A percentile compares a stretch with the other conserved stretches of the same genome.
These are phyloP conservation scores for Gadopsis marmoratus DNA, from an alignment of 2,797 vertebrate species.

Conservation along the genomic window DNA sequence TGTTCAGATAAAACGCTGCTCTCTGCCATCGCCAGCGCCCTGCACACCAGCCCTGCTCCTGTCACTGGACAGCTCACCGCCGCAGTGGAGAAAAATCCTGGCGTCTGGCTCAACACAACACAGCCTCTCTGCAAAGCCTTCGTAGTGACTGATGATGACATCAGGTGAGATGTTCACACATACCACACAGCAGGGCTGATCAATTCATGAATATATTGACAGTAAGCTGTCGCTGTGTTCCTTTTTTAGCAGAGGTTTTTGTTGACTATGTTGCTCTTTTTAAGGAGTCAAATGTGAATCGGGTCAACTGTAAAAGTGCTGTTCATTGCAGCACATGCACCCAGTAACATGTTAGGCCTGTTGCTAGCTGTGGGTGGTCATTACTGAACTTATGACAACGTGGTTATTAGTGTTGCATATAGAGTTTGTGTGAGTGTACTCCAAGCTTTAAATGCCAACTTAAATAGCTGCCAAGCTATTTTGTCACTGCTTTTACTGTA, in stretches of 20 bases:
- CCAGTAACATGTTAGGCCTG: background rate
- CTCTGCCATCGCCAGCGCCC: constrained; percentile 94
- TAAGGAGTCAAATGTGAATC: background rate
- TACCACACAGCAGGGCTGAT: background rate
- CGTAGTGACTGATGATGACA: constrained; percentile 96
- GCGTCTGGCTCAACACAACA: constrained; percentile 95
- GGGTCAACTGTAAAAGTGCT: background rate
- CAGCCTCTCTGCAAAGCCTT: constrained; percentile 98
- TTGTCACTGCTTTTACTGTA: background rate
- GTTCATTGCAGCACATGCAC: background rate
- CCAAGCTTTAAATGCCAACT: background rate
- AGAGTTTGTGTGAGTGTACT: background rate
- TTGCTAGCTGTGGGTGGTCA: background rate
- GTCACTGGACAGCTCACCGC: constrained; percentile 96
- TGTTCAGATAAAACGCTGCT: constrained; percentile 95
- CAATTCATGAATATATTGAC: background rate
- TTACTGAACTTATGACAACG: background rate
- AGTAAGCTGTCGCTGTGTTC: too few relatives aligned
- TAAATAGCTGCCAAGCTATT: background rate
- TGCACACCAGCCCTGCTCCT: constrained; percentile 94
- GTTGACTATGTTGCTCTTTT: background rate
- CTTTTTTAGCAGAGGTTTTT: background rate
- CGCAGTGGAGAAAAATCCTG: constrained; percentile 96
- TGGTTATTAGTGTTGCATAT: background rate
- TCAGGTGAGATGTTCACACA: constrained; percentile 84